Percentiles rank a stretch among this genome's conserved stretches.
Evolutionary conservation across 2,797 vertebrate genomes (phyloP).

Genomic region (Antennarius maculatus): DNA sequence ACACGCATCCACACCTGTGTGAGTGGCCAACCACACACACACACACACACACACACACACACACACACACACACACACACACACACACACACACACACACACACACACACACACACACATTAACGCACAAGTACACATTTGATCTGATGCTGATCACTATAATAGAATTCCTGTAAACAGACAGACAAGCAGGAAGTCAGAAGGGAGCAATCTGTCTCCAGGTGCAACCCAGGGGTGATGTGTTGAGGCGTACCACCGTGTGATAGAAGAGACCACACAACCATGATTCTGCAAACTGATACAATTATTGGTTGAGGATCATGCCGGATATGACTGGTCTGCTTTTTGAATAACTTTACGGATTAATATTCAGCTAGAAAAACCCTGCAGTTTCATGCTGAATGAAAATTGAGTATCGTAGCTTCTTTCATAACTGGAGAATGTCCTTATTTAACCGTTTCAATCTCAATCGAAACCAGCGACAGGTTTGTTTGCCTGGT

Average conservation of each 20-base stretch:
- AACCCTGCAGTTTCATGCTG: neutral
- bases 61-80: conserved; percentile 2
- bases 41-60: conserved; percentile 3
- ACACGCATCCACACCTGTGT: conserved; percentile 18
- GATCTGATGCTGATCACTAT: conserved; percentile 37
- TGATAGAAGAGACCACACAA: conserved; percentile 11
- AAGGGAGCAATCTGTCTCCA: conserved; percentile 62
- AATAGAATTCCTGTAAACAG: conserved; percentile 45
- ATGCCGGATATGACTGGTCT: conserved; percentile 4
- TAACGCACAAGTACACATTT: conserved; percentile 11
- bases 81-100: conserved; percentile 2
- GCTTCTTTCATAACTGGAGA: neutral
- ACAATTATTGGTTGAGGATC: conserved; percentile 6
- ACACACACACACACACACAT: conserved; percentile 3
- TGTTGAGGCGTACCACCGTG: conserved; percentile 49
- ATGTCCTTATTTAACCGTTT: conserved; percentile 7
- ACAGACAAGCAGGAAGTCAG: conserved; percentile 57
- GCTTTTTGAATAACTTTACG: neutral
- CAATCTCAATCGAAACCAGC: no score
- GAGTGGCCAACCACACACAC: conserved; percentile 11
- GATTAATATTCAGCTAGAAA: neutral
- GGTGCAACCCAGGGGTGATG: conserved; percentile 66
- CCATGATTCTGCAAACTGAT: neutral
- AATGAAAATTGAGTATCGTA: neutral
- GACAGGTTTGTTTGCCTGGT: no score